Base-by-base conservation (phyloP, 2,113 vertebrate species). In the Centropristis striata region DNA sequence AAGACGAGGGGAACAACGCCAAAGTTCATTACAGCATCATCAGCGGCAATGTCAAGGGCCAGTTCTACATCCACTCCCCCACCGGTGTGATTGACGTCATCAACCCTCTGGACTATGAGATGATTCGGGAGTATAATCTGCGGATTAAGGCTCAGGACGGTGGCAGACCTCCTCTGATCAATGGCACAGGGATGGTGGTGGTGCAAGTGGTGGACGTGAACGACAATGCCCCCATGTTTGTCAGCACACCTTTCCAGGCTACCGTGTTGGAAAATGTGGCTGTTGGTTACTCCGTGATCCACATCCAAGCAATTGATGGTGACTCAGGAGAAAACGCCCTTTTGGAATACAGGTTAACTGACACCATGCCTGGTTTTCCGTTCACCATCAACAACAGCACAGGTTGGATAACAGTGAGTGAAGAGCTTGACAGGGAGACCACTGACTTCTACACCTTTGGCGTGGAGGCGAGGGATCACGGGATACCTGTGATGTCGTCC, bases 181-280 rank as follows among this genome's bases (percentile, higher is more conserved):
- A 99, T 39, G 94, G 96, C 59, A 97, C 97, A 0, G 98, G 98
- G 13, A 94, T 99, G 92, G 97, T 99, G 60, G 95, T 97, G 0
- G 96, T 99, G 47, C 97, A 98, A 66, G 98, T 99, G 1, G 93
- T 99, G 80, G 98, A 99, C 0, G 92, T 99, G 2, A 99, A 99
- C 0, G 98, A 99, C 90, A 99, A 99, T 0, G 95, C 96, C 0
- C 98, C 98, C 36, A 98, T 99, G 93, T 99, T 99, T 53, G 97
- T 99, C 71, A 99, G 98, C 90, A 99, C 97, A 58, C 98, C 98
- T 0, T 99, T 99, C 87, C 98, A 99, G 90, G 96, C 97, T 0
- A 95, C 96, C 0, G 98, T 99, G 75, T 91, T 98, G 86, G 98
- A 99, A 83, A 99, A 97, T 0, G 97, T 97, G 46, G 95, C 96